Base-by-base conservation (phyloP, 2,113 vertebrate species). In the Orthochromis indermauri region DNA sequence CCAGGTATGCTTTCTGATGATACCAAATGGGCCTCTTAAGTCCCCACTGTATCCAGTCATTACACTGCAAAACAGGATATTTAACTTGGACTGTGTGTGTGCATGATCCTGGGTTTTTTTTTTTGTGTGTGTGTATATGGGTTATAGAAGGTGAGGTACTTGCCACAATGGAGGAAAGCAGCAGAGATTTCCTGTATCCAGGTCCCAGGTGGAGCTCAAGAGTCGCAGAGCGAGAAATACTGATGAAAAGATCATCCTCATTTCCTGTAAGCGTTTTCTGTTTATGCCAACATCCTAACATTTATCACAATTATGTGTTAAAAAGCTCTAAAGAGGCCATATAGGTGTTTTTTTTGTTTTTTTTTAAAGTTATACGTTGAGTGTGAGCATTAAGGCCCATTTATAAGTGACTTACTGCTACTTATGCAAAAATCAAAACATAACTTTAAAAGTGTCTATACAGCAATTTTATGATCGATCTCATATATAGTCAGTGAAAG, bases 111-210 rank as follows among this genome's bases (percentile, higher is more conserved):
- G 40, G 0, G 0, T 0, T 76, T 82, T 81, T 17, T 19, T 0
- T 82, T 81, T 17, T 19, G 0, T 16, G 2, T 59, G 2, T 82
- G 5, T 87, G n/a, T 89, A 19, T 71, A 7, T 71, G 63, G 10
- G 24, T 82, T 94, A 79, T 91, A 99, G 98, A 96, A 87, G 97
- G 97, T 90, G 96, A 97, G 94, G 96, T 97, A 90, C 90, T 99
- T 45, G 97, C 98, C 81, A 97, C 95, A 0, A 96, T 98, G 93
- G 95, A 97, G 93, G 97, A 97, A 93, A 97, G 96, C 93, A 98
- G 97, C 93, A 96, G 97, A 96, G 96, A 97, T 88, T 98, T 99
- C 95, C 96, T 99, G 94, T 99, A 98, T 90, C 97, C 97, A 81
- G 96, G 96, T 90, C 96, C 96, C 91, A 97, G 95, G 87, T 93